Evolutionary conservation across 2,888 invertebrate species (phyloP).

Genomic region (Sinodicranocentrus sp.): DNA sequence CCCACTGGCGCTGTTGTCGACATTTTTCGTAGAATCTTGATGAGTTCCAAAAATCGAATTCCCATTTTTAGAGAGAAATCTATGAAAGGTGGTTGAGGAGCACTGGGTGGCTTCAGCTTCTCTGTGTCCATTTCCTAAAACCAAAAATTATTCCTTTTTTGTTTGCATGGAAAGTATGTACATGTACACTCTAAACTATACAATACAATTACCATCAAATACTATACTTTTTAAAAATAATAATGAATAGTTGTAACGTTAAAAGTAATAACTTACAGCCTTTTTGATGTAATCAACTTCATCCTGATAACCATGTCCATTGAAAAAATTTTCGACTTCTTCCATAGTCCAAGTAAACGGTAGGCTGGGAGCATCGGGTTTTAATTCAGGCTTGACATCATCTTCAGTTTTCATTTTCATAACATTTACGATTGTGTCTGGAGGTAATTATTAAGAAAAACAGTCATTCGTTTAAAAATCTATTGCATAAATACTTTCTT

Average conservation of each 20-base stretch:
- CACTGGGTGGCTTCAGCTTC: neutral
- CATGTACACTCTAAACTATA: too few species aligned
- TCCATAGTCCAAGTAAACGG: conserved; percentile 38
- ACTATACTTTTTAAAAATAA: too few species aligned
- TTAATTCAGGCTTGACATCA: neutral
- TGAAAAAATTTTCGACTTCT: conserved; percentile 32
- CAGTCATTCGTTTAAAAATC: too few species aligned
- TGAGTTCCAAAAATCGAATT: conserved; percentile 25
- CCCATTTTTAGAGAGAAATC: conserved; percentile 43
- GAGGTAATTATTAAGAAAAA: too few species aligned
- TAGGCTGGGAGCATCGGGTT: too few species aligned
- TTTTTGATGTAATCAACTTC: conserved; percentile 41
- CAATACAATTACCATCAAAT: too few species aligned
- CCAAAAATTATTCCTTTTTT: too few species aligned
- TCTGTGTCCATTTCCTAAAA: conserved; percentile 33
- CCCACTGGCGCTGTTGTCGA: neutral
- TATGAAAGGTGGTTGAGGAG: neutral
- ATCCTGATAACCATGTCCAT: conserved; percentile 35
- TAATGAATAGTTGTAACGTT: neutral
- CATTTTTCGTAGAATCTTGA: conserved; percentile 28
- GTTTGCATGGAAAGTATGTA: too few species aligned
- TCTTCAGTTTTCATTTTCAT: neutral
- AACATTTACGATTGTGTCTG: too few species aligned
- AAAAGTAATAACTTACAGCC: conserved; percentile 22
- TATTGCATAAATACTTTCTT: too few species aligned